Percentiles rank a stretch among this genome's conserved stretches.
phyloP scores from a whole-genome alignment of 2,888 invertebrate species.

The Cyclophora albipunctata region DNA sequence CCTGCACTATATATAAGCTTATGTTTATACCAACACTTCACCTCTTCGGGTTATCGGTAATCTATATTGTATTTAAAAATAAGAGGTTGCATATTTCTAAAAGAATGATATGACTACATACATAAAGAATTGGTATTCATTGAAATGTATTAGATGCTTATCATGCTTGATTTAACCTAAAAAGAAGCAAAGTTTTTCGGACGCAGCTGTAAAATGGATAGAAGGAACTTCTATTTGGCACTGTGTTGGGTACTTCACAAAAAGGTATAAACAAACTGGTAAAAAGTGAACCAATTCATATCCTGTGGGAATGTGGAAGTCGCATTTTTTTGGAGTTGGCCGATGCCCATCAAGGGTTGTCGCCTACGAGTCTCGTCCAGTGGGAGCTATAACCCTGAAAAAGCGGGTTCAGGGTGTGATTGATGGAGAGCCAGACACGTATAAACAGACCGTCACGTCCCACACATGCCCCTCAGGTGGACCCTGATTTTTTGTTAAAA shows the following conservation, averaged over 20 bases:
- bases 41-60: too few relatives aligned
- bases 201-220: constrained; percentile 23
- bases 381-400: constrained; percentile 57
- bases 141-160: too few relatives aligned
- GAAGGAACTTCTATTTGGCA: constrained; percentile 22
- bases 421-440: constrained; percentile 57
- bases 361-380: constrained; percentile 41
- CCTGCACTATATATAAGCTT: too few relatives aligned
- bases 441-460: constrained; percentile 58
- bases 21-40: too few relatives aligned
- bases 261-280: constrained; percentile 1
- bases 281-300: constrained; percentile 5
- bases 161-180: too few relatives aligned
- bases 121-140: too few relatives aligned
- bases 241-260: constrained; percentile 10
- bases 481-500: constrained; percentile 40
- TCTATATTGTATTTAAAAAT: too few relatives aligned
- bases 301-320: constrained; percentile 4
- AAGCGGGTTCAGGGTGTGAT: constrained; percentile 55
- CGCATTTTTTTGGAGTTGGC: constrained; percentile 34
- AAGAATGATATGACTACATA: too few relatives aligned
- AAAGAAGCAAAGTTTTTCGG: constrained; percentile 13
- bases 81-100: too few relatives aligned
- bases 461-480: constrained; percentile 53
- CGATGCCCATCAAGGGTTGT: constrained; percentile 36